Base-by-base conservation (phyloP, 1,140 invertebrate genomes). In the Aphelenchoides besseyi region DNA sequence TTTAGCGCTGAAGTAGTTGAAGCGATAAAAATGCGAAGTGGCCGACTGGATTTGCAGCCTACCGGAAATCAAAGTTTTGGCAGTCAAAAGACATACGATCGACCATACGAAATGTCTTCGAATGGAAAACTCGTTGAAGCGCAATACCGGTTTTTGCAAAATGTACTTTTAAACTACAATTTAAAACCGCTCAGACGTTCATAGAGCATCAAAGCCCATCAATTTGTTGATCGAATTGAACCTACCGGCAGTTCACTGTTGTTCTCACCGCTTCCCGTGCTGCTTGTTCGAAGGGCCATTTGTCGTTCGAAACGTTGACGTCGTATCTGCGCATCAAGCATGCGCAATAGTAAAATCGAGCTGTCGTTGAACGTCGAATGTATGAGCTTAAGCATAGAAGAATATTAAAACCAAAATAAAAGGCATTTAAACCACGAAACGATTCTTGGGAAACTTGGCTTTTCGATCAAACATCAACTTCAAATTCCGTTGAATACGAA, bases 271-370 rank as follows among this genome's bases (percentile, higher is more conserved):
- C 64, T 67, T 16, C 28, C n/a, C n/a, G 64, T 33, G 37, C 32
- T 67, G 2, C 2, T 53, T 3, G 64, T 67, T 67, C 36, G 64
- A n/a, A 67, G 29, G n/a, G 64, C 64, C 64, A 67, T 67, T 26
- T 67, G 64, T 30, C 64, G 64, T 18, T 23, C 35, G 3, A 67
- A 35, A 62, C 36, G 26, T 28, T 2, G 30, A 63, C 41, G 41
- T 23, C 41, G 41, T 23, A 23, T 2, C 18, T 9, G 2, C 28
- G 52, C 18, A 54, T 54, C 28, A 54, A 12, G 9, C n/a, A 48
- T 9, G 9, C 9, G n/a, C 9, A n/a, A n/a, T n/a, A n/a, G n/a
- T n/a, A n/a, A n/a, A n/a, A n/a, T n/a, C n/a, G n/a, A n/a, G n/a
- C n/a, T n/a, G n/a, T n/a, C n/a, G n/a, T n/a, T n/a, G n/a, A n/a